These are phyloP conservation scores for Netelia virgata DNA, from an alignment of 2,888 invertebrate genomes.

Conservation along the genomic window DNA sequence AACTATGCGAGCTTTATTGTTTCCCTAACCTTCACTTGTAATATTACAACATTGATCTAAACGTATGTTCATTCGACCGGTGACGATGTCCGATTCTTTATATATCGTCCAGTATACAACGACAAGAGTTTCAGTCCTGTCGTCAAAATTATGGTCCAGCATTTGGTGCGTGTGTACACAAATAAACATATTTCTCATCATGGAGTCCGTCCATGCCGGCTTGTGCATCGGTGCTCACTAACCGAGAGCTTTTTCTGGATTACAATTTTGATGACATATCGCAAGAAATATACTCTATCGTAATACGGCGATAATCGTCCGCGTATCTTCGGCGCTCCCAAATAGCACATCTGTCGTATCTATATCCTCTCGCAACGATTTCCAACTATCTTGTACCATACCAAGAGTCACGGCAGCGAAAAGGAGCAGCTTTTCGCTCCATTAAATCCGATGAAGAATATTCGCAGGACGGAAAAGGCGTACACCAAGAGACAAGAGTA, in stretches of 20 bases:
- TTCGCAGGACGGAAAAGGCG: constrained; percentile 50
- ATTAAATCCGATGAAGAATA: constrained; percentile 57
- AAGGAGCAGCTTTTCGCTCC: constrained; percentile 51
- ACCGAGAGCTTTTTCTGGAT: constrained; percentile 20
- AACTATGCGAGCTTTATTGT: no score
- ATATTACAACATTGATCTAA: no score
- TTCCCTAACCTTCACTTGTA: no score
- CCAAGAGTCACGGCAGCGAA: constrained; percentile 5
- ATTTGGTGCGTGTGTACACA: constrained; percentile 27
- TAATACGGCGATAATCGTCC: constrained; percentile 48
- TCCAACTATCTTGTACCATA: not conserved
- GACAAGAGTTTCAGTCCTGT: not conserved
- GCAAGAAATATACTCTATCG: not conserved
- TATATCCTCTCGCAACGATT: not conserved
- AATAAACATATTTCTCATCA: not conserved
- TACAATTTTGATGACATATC: constrained; percentile 35
- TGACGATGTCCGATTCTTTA: no score
- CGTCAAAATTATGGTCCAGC: not conserved
- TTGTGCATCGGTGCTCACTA: constrained; percentile 20
- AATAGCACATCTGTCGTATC: constrained; percentile 56
- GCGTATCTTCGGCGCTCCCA: constrained; percentile 57
- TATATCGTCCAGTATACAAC: not conserved
- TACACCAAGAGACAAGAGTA: not conserved
- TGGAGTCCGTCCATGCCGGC: not conserved
- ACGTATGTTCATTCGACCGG: no score